Conservation (phyloP, 2,797 vertebrate species). For the Ciconia nigra region DNA sequence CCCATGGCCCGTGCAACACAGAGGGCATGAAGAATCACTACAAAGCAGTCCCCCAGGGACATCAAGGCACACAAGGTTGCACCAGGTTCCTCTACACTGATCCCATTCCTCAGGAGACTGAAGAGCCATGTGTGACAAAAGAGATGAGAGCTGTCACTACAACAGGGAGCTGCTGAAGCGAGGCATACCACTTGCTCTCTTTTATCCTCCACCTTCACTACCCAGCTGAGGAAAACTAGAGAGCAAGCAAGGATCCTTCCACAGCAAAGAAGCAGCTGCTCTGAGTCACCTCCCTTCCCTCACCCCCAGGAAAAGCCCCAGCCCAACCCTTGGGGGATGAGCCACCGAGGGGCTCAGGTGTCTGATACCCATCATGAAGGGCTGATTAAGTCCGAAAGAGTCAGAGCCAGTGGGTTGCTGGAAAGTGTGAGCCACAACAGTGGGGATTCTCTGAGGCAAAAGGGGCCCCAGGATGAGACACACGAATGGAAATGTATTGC, state of each 20-base stretch:
- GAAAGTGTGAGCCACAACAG: constrained; percentile 48
- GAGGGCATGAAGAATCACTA: neutral
- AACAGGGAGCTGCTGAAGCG: neutral
- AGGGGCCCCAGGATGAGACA: neutral
- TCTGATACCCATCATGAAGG: neutral
- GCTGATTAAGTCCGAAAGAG: constrained; percentile 34
- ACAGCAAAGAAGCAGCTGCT: neutral
- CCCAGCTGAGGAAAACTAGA: neutral
- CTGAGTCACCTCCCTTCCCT: neutral
- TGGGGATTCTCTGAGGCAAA: neutral
- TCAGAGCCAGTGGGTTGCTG: constrained; percentile 50
- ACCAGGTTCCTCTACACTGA: neutral
- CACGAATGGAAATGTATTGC: neutral
- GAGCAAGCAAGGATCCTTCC: neutral
- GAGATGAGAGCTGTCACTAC: neutral
- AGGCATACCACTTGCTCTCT: neutral
- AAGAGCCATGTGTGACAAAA: neutral
- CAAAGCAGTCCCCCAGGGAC: neutral
- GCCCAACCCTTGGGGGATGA: neutral
- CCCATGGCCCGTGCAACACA: neutral
- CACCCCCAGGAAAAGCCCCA: constrained; percentile 15
- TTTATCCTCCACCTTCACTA: neutral
- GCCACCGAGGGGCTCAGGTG: neutral
- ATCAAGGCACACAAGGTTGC: neutral
- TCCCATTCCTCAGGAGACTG: neutral